Evolutionary conservation across 2,888 invertebrate genomes (phyloP), one percentile per base, ranked within the genome.

Genomic region (Plebejus melissa): DNA sequence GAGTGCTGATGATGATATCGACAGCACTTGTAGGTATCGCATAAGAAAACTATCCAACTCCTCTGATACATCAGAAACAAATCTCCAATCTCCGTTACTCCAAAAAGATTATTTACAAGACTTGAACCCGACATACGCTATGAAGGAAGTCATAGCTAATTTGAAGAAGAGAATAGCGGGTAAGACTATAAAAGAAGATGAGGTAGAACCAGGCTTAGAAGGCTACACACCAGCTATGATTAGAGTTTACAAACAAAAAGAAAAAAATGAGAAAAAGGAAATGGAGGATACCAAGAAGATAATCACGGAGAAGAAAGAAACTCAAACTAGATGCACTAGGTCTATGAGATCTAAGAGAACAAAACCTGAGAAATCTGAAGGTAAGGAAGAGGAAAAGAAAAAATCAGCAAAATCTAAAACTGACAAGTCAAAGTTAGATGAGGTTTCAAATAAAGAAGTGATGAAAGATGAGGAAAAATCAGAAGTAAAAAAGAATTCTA

Each of bases 101-200:
- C 93, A 89, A 80, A 91, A 87, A 85, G 94, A 88, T 84, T 95
- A 88, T 80, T 85, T 95, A 74, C 85, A 88, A 74, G 85, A 85
- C n/a, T 80, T 94, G 76, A 95, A 95, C 82, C 96, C 96, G 0
- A 97, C 96, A 0, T 95, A 95, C 72, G 96, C 96, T 0, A 97
- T 97, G 96, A 90, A 95, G 78, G 95, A 95, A 79, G 95, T 96
- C 0, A 88, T 95, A 76, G 94, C 95, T 60, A 94, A 92, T 82
- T 95, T 95, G 81, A 94, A 94, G 80, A 95, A 95, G 76, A 94
- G 94, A 83, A 83, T 87, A 32, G 77, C 87, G 0, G 89, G 89
- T 0, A 88, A 88, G 83, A 74, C 76, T 5, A n/a, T 71, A 16
- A 90, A 88, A 79, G 90, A 88, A 50, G 89, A 89, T 76, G 88